A percentile compares a stretch with the other conserved stretches of the same genome.
Conservation (phyloP, 2,113 vertebrate species). For the Perca flavescens region DNA sequence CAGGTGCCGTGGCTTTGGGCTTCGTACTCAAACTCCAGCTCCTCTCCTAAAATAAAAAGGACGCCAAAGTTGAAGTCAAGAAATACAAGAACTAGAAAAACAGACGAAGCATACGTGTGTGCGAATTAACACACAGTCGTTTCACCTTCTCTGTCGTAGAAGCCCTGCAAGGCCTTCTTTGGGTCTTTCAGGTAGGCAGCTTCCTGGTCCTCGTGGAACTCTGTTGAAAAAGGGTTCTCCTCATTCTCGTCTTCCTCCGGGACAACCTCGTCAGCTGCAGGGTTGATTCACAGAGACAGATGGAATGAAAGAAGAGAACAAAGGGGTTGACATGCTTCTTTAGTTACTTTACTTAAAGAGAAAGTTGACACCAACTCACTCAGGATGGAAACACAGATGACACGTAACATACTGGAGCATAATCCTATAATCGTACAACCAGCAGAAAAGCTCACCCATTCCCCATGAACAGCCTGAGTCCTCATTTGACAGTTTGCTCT, state of each 20-base stretch:
- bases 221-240: slow-evolving; percentile 96
- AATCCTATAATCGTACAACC: background rate
- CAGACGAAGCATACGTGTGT: background rate
- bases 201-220: slow-evolving; percentile 96
- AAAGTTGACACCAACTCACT: background rate
- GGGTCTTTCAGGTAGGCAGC: slow-evolving; percentile 97
- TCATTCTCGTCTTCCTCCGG: slow-evolving; percentile 94
- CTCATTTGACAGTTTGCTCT: slow-evolving; percentile 73
- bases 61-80: background rate
- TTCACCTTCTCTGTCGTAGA: slow-evolving; percentile 97
- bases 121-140: background rate
- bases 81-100: background rate
- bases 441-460: slow-evolving; percentile 87
- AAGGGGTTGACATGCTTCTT: background rate
- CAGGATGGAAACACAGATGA: background rate
- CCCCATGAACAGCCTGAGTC: slow-evolving; percentile 94
- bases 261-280: slow-evolving; percentile 89
- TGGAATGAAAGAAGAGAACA: background rate
- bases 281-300: background rate
- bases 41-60: slow-evolving; percentile 87
- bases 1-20: slow-evolving; percentile 93
- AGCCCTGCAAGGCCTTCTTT: slow-evolving; percentile 96
- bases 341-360: background rate
- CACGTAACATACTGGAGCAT: background rate
- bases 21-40: slow-evolving; percentile 97